Base-by-base conservation (phyloP, 2,797 vertebrate genomes). In the Amphiprion clarkii region DNA sequence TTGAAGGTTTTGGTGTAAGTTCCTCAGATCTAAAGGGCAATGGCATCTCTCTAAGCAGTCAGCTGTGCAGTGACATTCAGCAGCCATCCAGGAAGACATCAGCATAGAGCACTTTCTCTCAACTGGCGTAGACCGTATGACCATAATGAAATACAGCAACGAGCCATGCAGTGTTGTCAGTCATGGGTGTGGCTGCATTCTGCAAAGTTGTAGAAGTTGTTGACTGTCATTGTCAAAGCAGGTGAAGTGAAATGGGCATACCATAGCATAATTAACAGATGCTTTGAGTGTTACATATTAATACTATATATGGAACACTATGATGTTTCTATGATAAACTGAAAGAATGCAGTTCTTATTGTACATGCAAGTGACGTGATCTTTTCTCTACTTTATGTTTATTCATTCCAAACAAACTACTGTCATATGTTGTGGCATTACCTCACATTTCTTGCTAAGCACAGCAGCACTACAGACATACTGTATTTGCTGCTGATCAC, bases 171-270 rank as follows among this genome's bases (percentile, higher is more conserved):
- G n/a, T 51, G 53, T 16, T 59, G 27, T 48, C 11, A 17, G 25
- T 25, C 21, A 44, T 23, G 66, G 62, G 42, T 65, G 69, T 48
- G 70, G 39, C 52, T 62, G 40, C 25, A 17, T 60, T 79, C 44
- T 74, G 29, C 33, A 19, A 57, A 79, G 67, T 31, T 16, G 67
- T 40, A 13, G n/a, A 71, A 42, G 16, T 14, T 23, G 40, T 53
- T 40, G n/a, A 33, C 66, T 59, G 10, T 72, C 36, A 11, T 0
- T 8, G 23, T 58, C 53, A 36, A 25, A 66, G 44, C 51, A 54
- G 61, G 17, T 39, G 52, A 25, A 36, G 51, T 11, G 2, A 36
- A 67, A 63, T 10, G 17, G 21, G 16, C 4, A 5, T 5, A 54
- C 1, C 19, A 19, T 10, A 40, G 52, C 19, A 19, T 5, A 7